These are phyloP conservation scores for Nudaria mundana DNA, from an alignment of 2,888 invertebrate genomes.

Conservation along the genomic window DNA sequence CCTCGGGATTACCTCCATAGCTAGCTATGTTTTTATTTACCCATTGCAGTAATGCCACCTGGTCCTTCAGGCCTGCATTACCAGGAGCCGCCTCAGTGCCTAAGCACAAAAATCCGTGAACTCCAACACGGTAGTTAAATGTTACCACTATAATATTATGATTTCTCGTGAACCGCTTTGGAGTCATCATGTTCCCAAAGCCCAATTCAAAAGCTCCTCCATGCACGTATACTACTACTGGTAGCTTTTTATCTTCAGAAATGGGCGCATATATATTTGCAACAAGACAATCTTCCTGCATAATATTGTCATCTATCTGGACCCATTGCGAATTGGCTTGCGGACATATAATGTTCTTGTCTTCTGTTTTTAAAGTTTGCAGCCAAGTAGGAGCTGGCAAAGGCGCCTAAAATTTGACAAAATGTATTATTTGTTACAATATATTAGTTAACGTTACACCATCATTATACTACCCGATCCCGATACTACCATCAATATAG, in stretches of 20 bases:
- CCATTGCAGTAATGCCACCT: constrained; percentile 44
- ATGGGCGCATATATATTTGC: constrained; percentile 56
- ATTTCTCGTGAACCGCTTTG: constrained; percentile 23
- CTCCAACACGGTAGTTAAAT: constrained; percentile 43
- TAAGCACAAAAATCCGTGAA: constrained; percentile 39
- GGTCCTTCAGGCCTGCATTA: constrained; percentile 51
- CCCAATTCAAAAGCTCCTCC: constrained; percentile 42
- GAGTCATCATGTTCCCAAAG: constrained; percentile 17
- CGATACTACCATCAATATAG: too few relatives aligned
- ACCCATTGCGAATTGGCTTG: constrained; percentile 19
- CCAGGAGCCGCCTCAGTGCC: constrained; percentile 41
- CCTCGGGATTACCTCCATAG: constrained; percentile 46
- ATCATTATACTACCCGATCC: too few relatives aligned
- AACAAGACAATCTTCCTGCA: constrained; percentile 39
- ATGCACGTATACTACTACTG: constrained; percentile 41
- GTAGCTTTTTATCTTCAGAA: constrained; percentile 37
- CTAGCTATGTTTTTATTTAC: constrained; percentile 42
- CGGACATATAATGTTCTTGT: constrained; percentile 36
- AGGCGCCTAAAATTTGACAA: constrained; percentile 35
- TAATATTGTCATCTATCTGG: constrained; percentile 13
- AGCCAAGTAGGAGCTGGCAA: constrained; percentile 41
- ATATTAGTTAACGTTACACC: too few relatives aligned
- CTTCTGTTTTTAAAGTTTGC: constrained; percentile 32
- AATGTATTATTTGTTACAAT: too few relatives aligned
- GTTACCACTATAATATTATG: constrained; percentile 36